Evolutionary conservation across 2,113 vertebrate species (phyloP), one percentile per base, ranked within the genome.

Genomic region (Pimephales promelas): DNA sequence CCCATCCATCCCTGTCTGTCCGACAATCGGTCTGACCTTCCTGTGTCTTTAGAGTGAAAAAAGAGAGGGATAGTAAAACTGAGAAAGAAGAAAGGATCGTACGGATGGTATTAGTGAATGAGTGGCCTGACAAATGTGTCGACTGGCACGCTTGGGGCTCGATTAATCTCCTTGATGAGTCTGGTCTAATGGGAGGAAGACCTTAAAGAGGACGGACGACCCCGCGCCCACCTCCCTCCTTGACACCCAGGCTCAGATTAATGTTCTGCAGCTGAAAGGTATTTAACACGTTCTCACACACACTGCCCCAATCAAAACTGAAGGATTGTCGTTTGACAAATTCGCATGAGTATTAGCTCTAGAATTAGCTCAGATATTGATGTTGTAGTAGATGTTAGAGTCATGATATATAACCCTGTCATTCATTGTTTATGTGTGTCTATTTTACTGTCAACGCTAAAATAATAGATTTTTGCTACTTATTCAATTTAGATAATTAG

Each of bases 131-230:
- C 89, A 90, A 90, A 93, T 90, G 91, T 86, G 81, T 84, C 86
- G 82, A 80, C 59, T 85, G 88, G 90, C 87, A 85, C 79, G 57
- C 76, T 68, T 72, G 70, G 86, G 89, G 88, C 71, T 90, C 91
- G 34, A 92, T 92, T 90, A 90, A 91, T 91, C 90, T 92, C 88
- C 82, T 66, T 81, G 88, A 90, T 85, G 88, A 93, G 36, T 74
- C 57, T 87, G 88, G 85, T 45, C 59, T 91, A 90, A 92, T 92
- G 90, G 89, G 88, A 88, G 88, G 86, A 84, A 88, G 87, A 89
- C 89, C 90, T 89, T 84, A 76, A 89, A 91, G 86, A 88, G 88
- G 82, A 91, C 88, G 83, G 59, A 54, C 78, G 34, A 86, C 56
- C 78, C 81, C 62, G 81, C 47, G 76, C 85, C 87, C 90, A 83